A percentile compares a stretch with the other conserved stretches of the same genome.
These are phyloP conservation scores for Pipistrellus kuhlii DNA, from an alignment of 2,797 vertebrate genomes.

Conservation along the genomic window DNA sequence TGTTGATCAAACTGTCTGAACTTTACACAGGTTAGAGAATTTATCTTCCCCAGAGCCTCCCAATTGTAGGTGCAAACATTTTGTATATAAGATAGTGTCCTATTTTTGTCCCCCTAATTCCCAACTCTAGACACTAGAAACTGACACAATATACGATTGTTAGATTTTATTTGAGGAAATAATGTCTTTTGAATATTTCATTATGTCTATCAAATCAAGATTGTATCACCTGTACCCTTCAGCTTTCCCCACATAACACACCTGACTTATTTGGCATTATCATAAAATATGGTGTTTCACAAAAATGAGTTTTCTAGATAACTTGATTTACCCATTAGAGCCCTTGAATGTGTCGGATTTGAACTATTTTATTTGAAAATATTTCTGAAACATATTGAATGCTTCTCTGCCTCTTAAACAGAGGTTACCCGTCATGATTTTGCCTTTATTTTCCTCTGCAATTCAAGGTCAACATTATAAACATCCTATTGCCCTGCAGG, in stretches of 20 bases:
- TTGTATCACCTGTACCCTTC: background rate
- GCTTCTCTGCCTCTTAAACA: slow-evolving; percentile 11
- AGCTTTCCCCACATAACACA: background rate
- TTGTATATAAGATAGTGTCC: background rate
- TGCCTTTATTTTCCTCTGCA: background rate
- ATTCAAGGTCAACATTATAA: background rate
- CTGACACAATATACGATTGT: background rate
- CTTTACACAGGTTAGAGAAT: slow-evolving; percentile 26
- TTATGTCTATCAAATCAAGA: slow-evolving; percentile 6
- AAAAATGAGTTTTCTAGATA: slow-evolving; percentile 49
- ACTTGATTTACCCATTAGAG: background rate
- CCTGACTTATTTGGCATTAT: background rate
- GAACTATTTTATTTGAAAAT: slow-evolving; percentile 46
- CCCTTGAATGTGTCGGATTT: background rate
- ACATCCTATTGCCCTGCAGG: background rate
- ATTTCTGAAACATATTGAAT: slow-evolving; percentile 21
- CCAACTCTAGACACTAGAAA: background rate
- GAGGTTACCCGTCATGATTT: background rate
- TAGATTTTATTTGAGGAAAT: slow-evolving; percentile 47
- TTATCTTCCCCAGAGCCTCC: background rate
- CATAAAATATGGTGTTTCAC: slow-evolving; percentile 21
- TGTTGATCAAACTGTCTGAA: slow-evolving; percentile 42
- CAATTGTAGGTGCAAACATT: slow-evolving; percentile 10
- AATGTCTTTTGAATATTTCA: slow-evolving; percentile 33
- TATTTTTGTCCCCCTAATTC: background rate